These are phyloP conservation scores for Minunthozetes semirufus DNA, from an alignment of 2,888 invertebrate genomes.

Conservation along the genomic window DNA sequence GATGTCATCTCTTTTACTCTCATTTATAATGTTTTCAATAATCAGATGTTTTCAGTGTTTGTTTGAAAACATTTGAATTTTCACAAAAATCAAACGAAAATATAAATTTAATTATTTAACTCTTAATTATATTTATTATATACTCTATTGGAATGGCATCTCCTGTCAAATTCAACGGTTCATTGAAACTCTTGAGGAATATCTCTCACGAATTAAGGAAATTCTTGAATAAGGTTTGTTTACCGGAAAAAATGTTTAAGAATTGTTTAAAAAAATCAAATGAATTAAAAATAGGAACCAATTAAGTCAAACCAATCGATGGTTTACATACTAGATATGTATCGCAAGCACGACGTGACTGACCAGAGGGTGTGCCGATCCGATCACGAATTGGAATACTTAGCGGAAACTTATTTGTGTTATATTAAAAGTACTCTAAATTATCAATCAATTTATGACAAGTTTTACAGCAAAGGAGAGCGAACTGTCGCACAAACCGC, in stretches of 20 bases:
- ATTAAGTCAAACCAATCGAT: background rate
- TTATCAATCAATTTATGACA: constrained; percentile 61
- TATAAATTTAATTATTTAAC: too few relatives aligned
- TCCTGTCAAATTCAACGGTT: background rate
- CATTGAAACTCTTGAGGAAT: background rate
- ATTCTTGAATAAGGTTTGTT: background rate
- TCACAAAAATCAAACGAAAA: too few relatives aligned
- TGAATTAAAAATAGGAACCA: too few relatives aligned
- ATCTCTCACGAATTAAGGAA: constrained; percentile 12
- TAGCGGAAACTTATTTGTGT: constrained; percentile 69
- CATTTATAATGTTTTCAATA: background rate
- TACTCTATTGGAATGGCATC: background rate
- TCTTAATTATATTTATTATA: background rate
- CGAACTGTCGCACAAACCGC: constrained; percentile 68
- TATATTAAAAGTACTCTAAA: constrained; percentile 64
- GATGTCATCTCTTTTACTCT: background rate
- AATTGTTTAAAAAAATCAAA: too few relatives aligned
- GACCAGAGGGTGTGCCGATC: constrained; percentile 75
- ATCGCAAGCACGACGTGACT: constrained; percentile 54
- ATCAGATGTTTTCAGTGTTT: too few relatives aligned
- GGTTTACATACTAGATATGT: constrained; percentile 6
- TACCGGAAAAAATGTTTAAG: background rate
- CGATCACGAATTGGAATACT: constrained; percentile 66
- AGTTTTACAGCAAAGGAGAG: constrained; percentile 75
- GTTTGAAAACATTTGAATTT: background rate